Conservation (phyloP, 2,113 vertebrate genomes). For the Pelecanus crispus region DNA sequence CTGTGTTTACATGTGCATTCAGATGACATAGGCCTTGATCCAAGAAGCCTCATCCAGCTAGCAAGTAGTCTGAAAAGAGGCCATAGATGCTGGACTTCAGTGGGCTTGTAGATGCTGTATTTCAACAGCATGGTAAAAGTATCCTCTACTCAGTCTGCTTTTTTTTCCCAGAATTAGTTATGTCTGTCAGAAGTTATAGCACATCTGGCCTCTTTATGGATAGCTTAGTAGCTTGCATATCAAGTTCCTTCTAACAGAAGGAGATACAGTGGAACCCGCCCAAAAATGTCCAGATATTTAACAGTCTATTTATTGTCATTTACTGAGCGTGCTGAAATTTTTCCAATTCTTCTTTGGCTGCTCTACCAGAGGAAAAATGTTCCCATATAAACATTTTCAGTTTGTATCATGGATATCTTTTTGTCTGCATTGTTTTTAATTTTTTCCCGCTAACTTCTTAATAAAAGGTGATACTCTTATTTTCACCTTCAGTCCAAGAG, state of each 20-base stretch:
- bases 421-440: neutral
- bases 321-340: neutral
- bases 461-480: neutral
- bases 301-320: neutral
- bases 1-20: neutral
- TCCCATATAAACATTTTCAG: neutral
- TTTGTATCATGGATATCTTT: neutral
- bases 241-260: neutral
- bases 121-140: neutral
- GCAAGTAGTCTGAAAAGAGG: neutral
- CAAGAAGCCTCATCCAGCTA: neutral
- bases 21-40: neutral
- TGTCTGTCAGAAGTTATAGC: neutral
- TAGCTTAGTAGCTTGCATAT: neutral
- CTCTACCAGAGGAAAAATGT: neutral
- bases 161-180: neutral
- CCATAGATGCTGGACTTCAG: rapidly evolving
- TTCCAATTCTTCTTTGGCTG: neutral
- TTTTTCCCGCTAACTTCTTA: neutral
- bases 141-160: neutral
- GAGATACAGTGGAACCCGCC: neutral
- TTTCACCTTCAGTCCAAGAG: neutral
- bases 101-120: rapidly evolving
- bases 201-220: neutral
- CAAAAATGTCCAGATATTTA: neutral